A percentile compares a stretch with the other conserved stretches of the same genome.
These are phyloP conservation scores for Oscheius myriophilus DNA, from an alignment of 2,888 invertebrate species.

Conservation along the genomic window DNA sequence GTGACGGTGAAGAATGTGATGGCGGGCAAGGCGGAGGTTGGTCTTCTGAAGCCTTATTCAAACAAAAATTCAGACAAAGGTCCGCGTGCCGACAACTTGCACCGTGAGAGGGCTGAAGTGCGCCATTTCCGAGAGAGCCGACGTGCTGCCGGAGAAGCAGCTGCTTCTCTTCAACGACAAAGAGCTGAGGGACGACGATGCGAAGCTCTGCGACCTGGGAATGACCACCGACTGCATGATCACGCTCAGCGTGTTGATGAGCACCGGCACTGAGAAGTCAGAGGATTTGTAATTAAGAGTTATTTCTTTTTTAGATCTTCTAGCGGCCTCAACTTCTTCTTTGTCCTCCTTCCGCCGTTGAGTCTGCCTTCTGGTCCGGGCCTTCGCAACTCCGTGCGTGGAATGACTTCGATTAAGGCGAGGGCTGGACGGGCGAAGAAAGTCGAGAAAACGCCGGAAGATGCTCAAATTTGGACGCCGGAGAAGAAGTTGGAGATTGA, in stretches of 20 bases:
- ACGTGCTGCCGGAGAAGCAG: conserved; percentile 37
- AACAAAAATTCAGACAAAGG: conserved; percentile 18
- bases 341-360: conserved; percentile 37
- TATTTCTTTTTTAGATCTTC: not conserved
- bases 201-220: conserved; percentile 34
- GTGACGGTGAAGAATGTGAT: conserved; percentile 20
- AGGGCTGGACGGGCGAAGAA: not conserved
- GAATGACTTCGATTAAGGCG: conserved; percentile 6
- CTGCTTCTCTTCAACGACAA: conserved; percentile 48
- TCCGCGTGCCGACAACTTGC: conserved; percentile 25
- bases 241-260: conserved; percentile 46
- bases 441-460: not conserved
- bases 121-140: conserved; percentile 32
- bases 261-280: conserved; percentile 34
- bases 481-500: conserved; percentile 58
- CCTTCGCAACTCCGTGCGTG: conserved; percentile 5
- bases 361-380: conserved; percentile 1
- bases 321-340: conserved; percentile 29
- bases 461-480: conserved; percentile 36
- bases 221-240: conserved; percentile 31
- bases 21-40: conserved; percentile 12
- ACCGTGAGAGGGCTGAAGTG: conserved; percentile 33
- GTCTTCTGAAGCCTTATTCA: not conserved
- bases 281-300: too few species aligned
- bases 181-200: conserved; percentile 43